Base-by-base conservation (phyloP, 2,113 vertebrate species). In the Rhinolophus ferrumequinum region DNA sequence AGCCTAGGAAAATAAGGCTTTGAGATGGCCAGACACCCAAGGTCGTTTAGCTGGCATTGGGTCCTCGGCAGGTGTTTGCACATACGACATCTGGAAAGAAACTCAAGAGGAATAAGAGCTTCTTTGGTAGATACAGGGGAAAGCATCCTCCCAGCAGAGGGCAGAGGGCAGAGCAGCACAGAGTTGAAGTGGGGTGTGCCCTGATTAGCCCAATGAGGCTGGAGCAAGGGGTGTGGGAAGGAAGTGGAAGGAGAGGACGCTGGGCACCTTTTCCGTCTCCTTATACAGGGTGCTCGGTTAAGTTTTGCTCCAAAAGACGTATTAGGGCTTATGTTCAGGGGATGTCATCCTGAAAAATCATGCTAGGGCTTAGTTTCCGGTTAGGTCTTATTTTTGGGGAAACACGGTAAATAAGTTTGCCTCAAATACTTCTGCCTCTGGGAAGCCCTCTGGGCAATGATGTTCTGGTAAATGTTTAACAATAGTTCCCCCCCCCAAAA, bases 1-100 rank as follows among this genome's bases (percentile, higher is more conserved):
- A 69, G 85, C 62, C 47, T 52, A 82, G 77, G 58, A 81, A 96
- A 94, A 58, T 67, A 79, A 72, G n/a, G 41, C 79, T 88, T 50
- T 13, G 47, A 28, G 16, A 28, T 14, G 66, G 13, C 69, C 47
- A 70, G 66, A 54, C 3, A 26, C 12, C 47, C 60, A 33, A 69
- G 67, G 62, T 82, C 44, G 24, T 50, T 47, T 66, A 33, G 54
- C 54, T 73, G 81, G 60, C 33, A 3, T 0, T 5, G 38, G 30
- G 35, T 33, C 60, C 44, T 30, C 54, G 79, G 88, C 44, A 66
- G 85, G 67, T 41, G 50, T 88, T 79, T 35, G 70, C 69, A 4
- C 9, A 54, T 60, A 76, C 66, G 79, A 41, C 2, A 0, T 70
- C 80, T 92, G 73, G n/a, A 54, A 1, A 47, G 77, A 94, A 77